Conservation (phyloP, 92 coral and sea anemone genomes). For the Parazoanthus swiftii region DNA sequence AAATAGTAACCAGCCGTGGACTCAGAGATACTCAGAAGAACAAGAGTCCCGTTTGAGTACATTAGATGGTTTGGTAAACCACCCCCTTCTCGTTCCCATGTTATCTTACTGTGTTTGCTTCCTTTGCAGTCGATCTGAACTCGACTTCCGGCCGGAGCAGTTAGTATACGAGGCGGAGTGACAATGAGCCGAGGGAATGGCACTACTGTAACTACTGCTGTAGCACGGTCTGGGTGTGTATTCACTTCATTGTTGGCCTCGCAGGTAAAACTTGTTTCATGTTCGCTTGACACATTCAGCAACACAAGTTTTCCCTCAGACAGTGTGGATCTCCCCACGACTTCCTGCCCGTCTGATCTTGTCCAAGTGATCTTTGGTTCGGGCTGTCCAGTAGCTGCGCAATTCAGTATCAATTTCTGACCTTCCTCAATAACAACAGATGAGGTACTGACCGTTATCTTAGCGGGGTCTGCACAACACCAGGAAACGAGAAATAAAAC, state of each 20-base stretch:
- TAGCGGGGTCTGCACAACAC: not conserved
- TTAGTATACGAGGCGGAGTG: conserved; percentile 2
- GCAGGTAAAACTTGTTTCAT: not conserved
- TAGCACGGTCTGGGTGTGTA: not conserved
- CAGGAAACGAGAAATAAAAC: too few relatives aligned
- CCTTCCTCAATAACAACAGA: not conserved
- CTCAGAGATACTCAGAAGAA: too few relatives aligned
- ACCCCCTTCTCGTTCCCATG: too few relatives aligned
- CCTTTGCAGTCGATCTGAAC: not conserved
- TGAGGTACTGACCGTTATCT: not conserved
- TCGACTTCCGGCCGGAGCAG: conserved; percentile 13
- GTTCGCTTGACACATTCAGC: not conserved
- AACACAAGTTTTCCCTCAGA: not conserved
- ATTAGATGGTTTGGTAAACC: too few relatives aligned
- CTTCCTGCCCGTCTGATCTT: not conserved
- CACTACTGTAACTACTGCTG: not conserved
- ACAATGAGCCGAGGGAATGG: not conserved
- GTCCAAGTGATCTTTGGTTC: conserved; percentile 3
- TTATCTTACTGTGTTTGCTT: not conserved
- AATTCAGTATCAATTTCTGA: not conserved
- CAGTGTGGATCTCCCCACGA: not conserved
- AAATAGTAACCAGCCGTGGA: too few relatives aligned
- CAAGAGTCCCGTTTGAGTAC: too few relatives aligned
- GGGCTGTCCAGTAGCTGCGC: conserved; percentile 8
- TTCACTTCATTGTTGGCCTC: conserved; percentile 2